Evolutionary conservation across 2,888 invertebrate species (phyloP).

Genomic region (Lasioglossum villosulum): DNA sequence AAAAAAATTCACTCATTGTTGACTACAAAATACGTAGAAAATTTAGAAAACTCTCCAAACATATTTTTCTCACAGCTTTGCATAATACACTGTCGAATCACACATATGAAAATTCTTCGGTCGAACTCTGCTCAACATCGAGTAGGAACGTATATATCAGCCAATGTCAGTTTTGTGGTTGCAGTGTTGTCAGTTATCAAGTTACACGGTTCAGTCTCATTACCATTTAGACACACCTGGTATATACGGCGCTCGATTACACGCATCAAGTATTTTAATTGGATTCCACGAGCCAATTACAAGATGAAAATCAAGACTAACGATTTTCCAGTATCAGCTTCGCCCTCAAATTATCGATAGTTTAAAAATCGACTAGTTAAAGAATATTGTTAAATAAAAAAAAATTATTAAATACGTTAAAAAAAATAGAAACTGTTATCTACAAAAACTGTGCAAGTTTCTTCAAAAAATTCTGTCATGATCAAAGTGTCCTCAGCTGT

Average conservation of each 20-base stretch:
- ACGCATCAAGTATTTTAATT: constrained; percentile 1
- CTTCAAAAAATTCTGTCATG: no score
- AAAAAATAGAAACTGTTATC: no score
- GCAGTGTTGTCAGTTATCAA: background rate
- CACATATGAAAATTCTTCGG: background rate
- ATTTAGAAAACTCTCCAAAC: no score
- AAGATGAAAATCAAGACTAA: constrained; percentile 13
- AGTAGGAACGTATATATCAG: background rate
- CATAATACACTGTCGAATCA: background rate
- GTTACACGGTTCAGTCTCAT: background rate
- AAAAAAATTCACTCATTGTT: no score
- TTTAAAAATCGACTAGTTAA: no score
- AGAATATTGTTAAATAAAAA: no score
- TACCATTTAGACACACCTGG: constrained; percentile 74
- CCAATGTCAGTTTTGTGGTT: background rate
- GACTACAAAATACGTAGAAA: no score
- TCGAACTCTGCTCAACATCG: background rate
- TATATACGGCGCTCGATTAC: constrained; percentile 28
- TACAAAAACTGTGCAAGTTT: no score
- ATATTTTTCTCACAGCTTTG: background rate
- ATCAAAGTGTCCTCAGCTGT: no score
- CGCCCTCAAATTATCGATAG: background rate
- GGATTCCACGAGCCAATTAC: background rate
- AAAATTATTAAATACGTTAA: no score
- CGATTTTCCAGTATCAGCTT: background rate